A percentile compares a stretch with the other conserved stretches of the same genome.
Evolutionary conservation across 2,797 vertebrate genomes (phyloP).

Genomic region (Ficedula albicollis): DNA sequence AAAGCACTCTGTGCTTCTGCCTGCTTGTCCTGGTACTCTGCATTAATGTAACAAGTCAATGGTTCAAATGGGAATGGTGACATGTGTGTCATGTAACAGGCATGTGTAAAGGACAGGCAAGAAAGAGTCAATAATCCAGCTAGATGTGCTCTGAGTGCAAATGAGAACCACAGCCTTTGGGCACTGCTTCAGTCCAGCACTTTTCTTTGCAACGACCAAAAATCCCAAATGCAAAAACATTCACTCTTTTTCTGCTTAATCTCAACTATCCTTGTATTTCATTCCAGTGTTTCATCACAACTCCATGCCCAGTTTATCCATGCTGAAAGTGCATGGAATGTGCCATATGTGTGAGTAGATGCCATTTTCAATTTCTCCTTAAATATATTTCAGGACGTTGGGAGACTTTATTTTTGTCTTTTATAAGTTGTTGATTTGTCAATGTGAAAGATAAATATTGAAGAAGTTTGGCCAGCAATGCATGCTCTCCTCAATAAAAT

Average conservation of each 20-base stretch:
- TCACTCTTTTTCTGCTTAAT: background rate
- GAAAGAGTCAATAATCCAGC: background rate
- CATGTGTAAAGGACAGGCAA: background rate
- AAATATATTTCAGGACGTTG: background rate
- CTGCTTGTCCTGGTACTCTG: background rate
- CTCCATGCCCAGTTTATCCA: background rate
- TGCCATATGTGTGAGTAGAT: background rate
- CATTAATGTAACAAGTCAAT: background rate
- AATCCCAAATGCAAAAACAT: background rate
- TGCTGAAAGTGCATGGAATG: accelerated
- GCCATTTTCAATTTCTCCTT: background rate
- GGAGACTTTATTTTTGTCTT: background rate
- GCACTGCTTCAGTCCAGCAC: background rate
- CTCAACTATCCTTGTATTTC: background rate
- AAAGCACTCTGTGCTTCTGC: background rate
- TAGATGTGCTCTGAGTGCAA: background rate
- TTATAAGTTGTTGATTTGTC: slow-evolving; percentile 12
- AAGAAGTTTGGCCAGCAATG: background rate
- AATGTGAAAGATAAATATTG: background rate
- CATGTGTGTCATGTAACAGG: background rate
- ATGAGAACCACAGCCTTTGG: slow-evolving; percentile 9
- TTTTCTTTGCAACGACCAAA: background rate
- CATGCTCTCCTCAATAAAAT: background rate
- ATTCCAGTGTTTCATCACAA: background rate
- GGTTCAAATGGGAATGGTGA: background rate